Percentiles rank a stretch among this genome's conserved stretches.
Evolutionary conservation across 2,113 vertebrate species (phyloP).

Genomic region (Alces alces): DNA sequence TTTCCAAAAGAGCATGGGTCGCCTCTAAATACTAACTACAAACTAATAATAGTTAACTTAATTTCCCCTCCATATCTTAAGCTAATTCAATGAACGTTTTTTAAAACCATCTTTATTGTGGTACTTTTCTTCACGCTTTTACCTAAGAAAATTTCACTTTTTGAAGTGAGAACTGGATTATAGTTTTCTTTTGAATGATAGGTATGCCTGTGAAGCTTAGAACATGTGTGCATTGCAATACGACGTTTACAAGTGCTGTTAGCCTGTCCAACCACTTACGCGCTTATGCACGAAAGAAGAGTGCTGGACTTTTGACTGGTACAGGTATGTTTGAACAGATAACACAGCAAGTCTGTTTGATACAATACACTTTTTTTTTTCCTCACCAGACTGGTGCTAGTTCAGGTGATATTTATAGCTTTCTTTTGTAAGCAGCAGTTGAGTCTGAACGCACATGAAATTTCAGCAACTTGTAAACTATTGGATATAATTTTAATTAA

Average conservation of each 20-base stretch:
- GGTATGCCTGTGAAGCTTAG: conserved; percentile 88
- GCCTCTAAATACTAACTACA: conserved; percentile 75
- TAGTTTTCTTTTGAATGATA: conserved; percentile 89
- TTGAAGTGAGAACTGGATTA: conserved; percentile 86
- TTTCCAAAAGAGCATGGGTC: conserved; percentile 72
- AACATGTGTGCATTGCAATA: conserved; percentile 94
- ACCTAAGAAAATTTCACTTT: conserved; percentile 81
- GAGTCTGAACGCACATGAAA: conserved; percentile 71
- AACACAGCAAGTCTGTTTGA: conserved; percentile 81
- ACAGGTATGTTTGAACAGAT: conserved; percentile 87
- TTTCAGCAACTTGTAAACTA: conserved; percentile 81
- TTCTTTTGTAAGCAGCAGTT: conserved; percentile 70
- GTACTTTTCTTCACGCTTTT: conserved; percentile 81
- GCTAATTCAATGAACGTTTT: conserved; percentile 78
- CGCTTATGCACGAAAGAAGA: conserved; percentile 90
- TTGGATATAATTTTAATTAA: conserved; percentile 52
- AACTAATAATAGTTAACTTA: conserved; percentile 74
- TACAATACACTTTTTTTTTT: conserved; percentile 72
- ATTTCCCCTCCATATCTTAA: conserved; percentile 74
- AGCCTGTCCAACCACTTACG: conserved; percentile 92
- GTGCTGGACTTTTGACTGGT: conserved; percentile 87
- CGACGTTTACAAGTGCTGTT: conserved; percentile 95
- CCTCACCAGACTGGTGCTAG: conserved; percentile 81
- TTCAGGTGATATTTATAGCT: conserved; percentile 75
- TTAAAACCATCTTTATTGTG: conserved; percentile 81